Base-by-base conservation (phyloP, 2,113 vertebrate species). In the Eulemur macaco region DNA sequence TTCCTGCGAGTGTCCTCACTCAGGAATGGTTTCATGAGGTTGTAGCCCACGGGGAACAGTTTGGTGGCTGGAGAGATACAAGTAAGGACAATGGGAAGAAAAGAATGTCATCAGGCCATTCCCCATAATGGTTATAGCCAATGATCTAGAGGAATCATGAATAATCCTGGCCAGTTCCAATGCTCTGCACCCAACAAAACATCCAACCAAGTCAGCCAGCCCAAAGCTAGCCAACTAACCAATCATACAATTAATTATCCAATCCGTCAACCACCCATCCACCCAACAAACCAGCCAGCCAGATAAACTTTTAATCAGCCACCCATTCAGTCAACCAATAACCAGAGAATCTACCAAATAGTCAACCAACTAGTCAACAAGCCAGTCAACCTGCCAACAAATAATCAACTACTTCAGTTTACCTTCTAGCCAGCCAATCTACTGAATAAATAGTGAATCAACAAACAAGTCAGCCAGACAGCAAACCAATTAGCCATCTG, bases 11-110 rank as follows among this genome's bases (percentile, higher is more conserved):
- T 99, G 97, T 99, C 99, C 97, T 99, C 99, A 0, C 99, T 99
- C 97, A 99, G 98, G 77, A 99, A 99, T 97, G 99, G 99, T 76
- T 99, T 99, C 98, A 99, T 98, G 1, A 99, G 99, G 98, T 99
- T 99, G 98, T 99, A 99, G 91, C 99, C 99, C 97, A 99, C 99
- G 0, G 99, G 99, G 95, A 99, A 99, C 60, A 99, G 98, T 97
- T 99, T 99, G 21, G 99, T 99, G 11, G 99, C 99, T 99, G 97
- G 78, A 76, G 77, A 85, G 80, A 85, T 0, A 97, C 6, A 6
- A 86, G 37, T 31, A 31, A 0, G 0, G 69, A 84, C 76, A 58
- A 34, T 1, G 14, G 47, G n/a, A 21, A 42, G 23, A 86, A 92
- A 74, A 95, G 11, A 39, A 91, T 88, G 83, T 37, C 39, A 86